Base-by-base conservation (phyloP, 2,888 invertebrate genomes). In the Eubasilissa splendida region DNA sequence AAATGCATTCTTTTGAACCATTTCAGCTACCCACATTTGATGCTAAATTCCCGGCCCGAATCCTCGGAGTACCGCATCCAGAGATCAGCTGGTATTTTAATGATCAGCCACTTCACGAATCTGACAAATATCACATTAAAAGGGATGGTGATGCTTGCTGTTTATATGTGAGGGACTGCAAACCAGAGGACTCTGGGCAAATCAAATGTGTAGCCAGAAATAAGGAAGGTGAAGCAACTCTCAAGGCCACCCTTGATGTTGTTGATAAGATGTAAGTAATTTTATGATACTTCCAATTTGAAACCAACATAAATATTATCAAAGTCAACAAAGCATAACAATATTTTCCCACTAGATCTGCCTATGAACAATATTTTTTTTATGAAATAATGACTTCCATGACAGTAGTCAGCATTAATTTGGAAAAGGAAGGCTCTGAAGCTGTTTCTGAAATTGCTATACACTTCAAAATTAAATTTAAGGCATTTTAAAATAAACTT, bases 41-140 rank as follows among this genome's bases (percentile, higher is more conserved):
- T 87, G 96, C 95, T 1, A 96, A 96, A 86, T 95, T 97, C 88
- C 92, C 94, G 0, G 96, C 95, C 0, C 93, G 95, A 2, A 93
- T 97, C 0, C 92, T 91, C 75, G 97, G 97, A 9, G 92, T 96
- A 4, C 97, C 97, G 0, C 90, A 92, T 66, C 98, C 98, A 0
- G 96, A 96, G 10, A 92, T 98, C 31, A 90, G 92, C 0, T 99
- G 98, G 98, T 95, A 93, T 88, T 95, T 95, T 88, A 93, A 97
- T 88, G 96, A 95, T 8, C 91, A 92, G 79, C 94, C 93, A 0
- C 91, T 98, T 22, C 88, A 88, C 0, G 92, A 93, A 83, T 89
- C 92, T 2, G 93, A 94, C 75, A 96, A 96, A 87, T 96, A 95
- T 87, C 92, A 92, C 83, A 90, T 96, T 68, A 91, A 91, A 86